Evolutionary conservation across 2,113 vertebrate genomes (phyloP), one percentile per base, ranked within the genome.

Genomic region (Regulus satrapa): DNA sequence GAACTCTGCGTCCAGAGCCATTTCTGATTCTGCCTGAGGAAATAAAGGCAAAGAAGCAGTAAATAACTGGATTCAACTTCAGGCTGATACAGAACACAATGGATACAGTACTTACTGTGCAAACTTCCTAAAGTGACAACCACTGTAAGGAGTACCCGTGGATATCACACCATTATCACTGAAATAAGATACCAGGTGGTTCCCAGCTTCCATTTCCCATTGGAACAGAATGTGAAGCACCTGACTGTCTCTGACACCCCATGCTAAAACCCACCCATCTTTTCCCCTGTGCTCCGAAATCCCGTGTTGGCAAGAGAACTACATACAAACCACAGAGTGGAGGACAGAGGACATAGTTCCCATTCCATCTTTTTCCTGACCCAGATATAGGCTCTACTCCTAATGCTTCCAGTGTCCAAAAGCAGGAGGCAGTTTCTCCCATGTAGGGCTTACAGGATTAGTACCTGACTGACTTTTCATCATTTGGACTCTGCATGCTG

Each of bases 1-100:
- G 97, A 99, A 99, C 97, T 99, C 99, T 2, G 99, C 99, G 62
- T 99, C 99, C 96, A 99, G 97, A 58, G 99, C 99, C 98, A 99
- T 97, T 88, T 99, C 99, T 0, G 98, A 97, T 66, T 99, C 99
- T 13, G 98, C 98, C 99, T 99, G 85, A 45, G 91, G 79, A 88
- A 5, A 59, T 29, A 41, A 88, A 78, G 51, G 46, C 16, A 77
- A 73, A 51, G 32, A 19, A n/a, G 34, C 51, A 67, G 64, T 91
- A 85, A 96, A n/a, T n/a, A 71, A 85, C 8, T 19, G 21, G 20
- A 63, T 55, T 74, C 25, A 48, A 34, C 14, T 20, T 85, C 64
- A 71, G 72, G 51, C 28, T 88, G 36, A 52, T 21, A 64, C 13
- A 79, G 29, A 79, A 62, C 32, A 78, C n/a, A 67, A 23, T 36